Evolutionary conservation across 2,888 invertebrate species (phyloP), one percentile per base, ranked within the genome.

Genomic region (Epinotia brunnichana): DNA sequence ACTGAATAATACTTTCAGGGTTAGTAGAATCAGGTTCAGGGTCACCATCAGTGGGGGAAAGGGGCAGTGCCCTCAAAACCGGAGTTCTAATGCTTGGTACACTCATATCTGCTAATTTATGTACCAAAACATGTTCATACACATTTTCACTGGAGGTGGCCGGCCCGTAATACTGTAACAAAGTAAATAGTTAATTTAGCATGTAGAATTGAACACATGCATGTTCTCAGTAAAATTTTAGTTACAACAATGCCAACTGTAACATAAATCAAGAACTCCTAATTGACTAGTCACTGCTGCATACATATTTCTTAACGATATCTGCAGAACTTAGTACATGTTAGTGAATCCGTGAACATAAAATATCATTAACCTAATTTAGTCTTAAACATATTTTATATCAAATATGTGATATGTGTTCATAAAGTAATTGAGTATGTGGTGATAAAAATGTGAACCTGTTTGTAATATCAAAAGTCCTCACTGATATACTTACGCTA

Each of bases 121-220:
- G 88, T 83, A 91, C 93, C 90, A 90, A 87, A 80, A 89, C 86
- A 85, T 88, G 88, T 78, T 89, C 88, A 87, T 87, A 91, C 75
- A 90, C 87, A 86, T 88, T 90, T 88, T 92, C 91, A 92, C 87
- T 91, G 93, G 93, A 85, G 93, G 93, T 86, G 93, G 93, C 83
- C 92, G 93, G 91, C 93, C 94, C 91, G 89, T 91, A 92, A 91
- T 89, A 89, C 94, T 94, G 83, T 77, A 93, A 93, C 86, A 91
- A 90, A 77, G 75, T 72, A 78, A 73, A 68, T 73, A 69, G 53
- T 74, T 60, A 69, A 68, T 69, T 51, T 69, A 44, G 41, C 17
- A 62, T 69, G 19, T 59, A 51, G n/a, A 10, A 66, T 48, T 41
- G 2, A 48, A 48, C 21, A 57, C 10, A 44, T 54, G n/a, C 29